Evolutionary conservation across 2,888 invertebrate genomes (phyloP), one percentile per base, ranked within the genome.

Genomic region (Meteorus colon): DNA sequence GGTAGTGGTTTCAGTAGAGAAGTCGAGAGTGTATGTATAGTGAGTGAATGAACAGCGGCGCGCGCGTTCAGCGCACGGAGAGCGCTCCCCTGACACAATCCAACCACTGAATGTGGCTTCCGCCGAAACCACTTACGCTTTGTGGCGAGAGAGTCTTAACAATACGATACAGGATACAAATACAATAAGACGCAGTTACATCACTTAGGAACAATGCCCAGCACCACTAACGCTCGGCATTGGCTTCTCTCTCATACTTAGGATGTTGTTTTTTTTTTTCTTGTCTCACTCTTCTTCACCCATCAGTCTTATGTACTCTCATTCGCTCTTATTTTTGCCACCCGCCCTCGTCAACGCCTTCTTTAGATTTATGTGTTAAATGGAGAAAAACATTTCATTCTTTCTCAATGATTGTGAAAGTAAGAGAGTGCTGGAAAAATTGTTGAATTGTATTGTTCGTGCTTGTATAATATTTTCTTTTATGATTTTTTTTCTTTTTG

Each of bases 171-270:
- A 89, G 89, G 89, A 89, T 89, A 89, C 89, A 89, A 89, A 89
- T 89, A 89, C 89, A 89, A 89, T 89, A 89, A 89, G 89, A 89
- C 88, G 89, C 88, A 89, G 89, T 89, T 89, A 89, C 88, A 89
- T 89, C 89, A 89, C 89, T 89, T 89, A 89, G 88, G 89, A 89
- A 89, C 89, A 89, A 89, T 89, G 85, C 86, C 73, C 81, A 82
- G 82, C 83, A 85, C 73, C 74, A 78, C 77, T 82, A 75, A 78
- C 76, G 73, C 80, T 74, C 75, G 66, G 73, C 78, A 76, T 75
- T 73, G 73, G 74, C 75, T 77, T 70, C 75, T 34, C 73, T 65
- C 55, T 55, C 48, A n/a, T 48, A 16, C 48, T 48, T 8, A n/a
- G n/a, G 24, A 24, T n/a, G 1, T 55, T 6, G 8, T 8, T n/a